Evolutionary conservation across 2,797 vertebrate species (phyloP).

Genomic region (Knipowitschia caucasica): DNA sequence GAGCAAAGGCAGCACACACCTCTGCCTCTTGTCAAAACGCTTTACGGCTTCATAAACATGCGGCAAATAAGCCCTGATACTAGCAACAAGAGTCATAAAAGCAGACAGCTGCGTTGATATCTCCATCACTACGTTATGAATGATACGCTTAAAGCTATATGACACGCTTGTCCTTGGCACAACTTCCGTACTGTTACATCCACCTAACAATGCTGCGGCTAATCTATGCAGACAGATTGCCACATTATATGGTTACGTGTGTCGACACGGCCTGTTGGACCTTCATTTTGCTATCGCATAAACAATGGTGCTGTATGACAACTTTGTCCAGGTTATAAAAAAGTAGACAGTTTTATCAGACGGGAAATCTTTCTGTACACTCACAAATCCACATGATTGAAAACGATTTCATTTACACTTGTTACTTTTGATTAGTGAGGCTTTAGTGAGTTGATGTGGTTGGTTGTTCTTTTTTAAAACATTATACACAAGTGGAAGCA

Average conservation of each 20-base stretch:
- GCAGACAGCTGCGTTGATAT: constrained; percentile 39
- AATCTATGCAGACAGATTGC: constrained; percentile 54
- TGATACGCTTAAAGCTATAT: constrained; percentile 36
- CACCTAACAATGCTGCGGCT: constrained; percentile 43
- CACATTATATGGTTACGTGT: constrained; percentile 44
- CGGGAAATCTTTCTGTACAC: no score
- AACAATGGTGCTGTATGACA: constrained; percentile 2
- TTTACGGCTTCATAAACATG: constrained; percentile 40
- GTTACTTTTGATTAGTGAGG: neutral
- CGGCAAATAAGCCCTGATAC: constrained; percentile 36
- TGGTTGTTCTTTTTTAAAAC: constrained; percentile 3
- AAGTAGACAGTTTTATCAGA: no score
- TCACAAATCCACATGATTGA: no score
- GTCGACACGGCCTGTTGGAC: constrained; percentile 38
- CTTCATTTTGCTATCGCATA: constrained; percentile 31
- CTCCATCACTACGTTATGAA: constrained; percentile 32
- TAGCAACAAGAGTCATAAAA: constrained; percentile 37
- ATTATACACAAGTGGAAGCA: neutral
- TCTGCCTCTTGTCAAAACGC: constrained; percentile 34
- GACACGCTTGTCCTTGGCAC: constrained; percentile 37
- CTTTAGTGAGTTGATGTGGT: constrained; percentile 10
- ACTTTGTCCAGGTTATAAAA: constrained; percentile 16
- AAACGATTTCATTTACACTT: no score
- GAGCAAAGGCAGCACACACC: constrained; percentile 18
- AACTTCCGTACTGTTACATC: constrained; percentile 56